Evolutionary conservation across 2,797 vertebrate genomes (phyloP).

Genomic region (Nannoperca obscura): DNA sequence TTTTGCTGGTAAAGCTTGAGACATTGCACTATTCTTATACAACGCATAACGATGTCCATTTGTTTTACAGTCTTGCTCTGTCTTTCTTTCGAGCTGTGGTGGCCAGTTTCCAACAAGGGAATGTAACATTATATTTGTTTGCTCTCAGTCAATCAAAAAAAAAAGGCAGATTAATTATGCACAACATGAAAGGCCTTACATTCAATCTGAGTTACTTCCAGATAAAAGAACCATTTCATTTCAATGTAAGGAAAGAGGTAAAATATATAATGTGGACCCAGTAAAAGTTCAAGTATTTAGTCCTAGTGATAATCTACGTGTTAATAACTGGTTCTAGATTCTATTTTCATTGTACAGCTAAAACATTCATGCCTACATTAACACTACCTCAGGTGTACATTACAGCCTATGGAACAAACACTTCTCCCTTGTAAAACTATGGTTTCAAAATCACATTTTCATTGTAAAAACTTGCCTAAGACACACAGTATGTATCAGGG

Average conservation of each 20-base stretch:
- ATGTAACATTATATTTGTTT: constrained; percentile 31
- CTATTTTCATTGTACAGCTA: constrained; percentile 22
- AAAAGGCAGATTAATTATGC: constrained; percentile 35
- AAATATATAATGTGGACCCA: background rate
- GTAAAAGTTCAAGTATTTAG: constrained; percentile 8
- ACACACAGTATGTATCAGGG: constrained; percentile 7
- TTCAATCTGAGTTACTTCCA: constrained; percentile 30
- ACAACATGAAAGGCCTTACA: constrained; percentile 71
- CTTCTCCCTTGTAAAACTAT: background rate
- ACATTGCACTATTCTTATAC: constrained; percentile 77
- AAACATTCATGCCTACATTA: constrained; percentile 68
- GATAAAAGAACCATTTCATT: constrained; percentile 9
- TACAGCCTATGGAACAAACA: constrained; percentile 46
- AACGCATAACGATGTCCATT: constrained; percentile 35
- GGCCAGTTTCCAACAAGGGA: constrained; percentile 55
- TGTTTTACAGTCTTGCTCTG: constrained; percentile 53
- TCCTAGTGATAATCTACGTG: constrained; percentile 14
- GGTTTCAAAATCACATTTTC: constrained; percentile 18
- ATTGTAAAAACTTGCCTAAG: constrained; percentile 17
- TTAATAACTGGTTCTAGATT: constrained; percentile 35
- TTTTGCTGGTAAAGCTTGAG: constrained; percentile 70
- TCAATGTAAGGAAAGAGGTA: background rate
- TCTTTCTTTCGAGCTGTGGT: constrained; percentile 40
- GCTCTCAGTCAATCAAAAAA: constrained; percentile 27
- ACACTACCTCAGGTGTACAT: constrained; percentile 82